Evolutionary conservation across 2,113 vertebrate genomes (phyloP).

Genomic region (Pygathrix nemaeus): DNA sequence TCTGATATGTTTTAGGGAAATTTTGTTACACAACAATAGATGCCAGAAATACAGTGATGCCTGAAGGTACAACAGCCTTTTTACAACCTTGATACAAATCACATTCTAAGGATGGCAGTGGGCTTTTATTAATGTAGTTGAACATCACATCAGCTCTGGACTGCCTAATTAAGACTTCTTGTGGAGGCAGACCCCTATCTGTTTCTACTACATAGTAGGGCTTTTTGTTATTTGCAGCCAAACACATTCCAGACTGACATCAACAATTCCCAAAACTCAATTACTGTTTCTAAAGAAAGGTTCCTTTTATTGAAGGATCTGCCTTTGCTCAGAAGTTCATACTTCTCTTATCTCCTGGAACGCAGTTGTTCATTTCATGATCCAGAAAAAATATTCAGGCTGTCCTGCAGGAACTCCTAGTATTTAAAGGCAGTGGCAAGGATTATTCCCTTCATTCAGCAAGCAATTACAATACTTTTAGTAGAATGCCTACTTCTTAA

Average conservation of each 20-base stretch:
- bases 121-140: background rate
- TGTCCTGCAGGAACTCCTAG: background rate
- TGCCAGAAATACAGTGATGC: background rate
- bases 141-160: background rate
- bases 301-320: constrained; percentile 44
- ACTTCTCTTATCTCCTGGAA: constrained; percentile 55
- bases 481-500: constrained; percentile 39
- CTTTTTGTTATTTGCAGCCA: constrained; percentile 25
- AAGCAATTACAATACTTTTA: background rate
- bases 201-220: background rate
- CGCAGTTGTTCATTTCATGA: constrained; percentile 35
- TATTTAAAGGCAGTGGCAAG: constrained; percentile 20
- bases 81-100: background rate
- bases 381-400: constrained; percentile 15
- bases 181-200: background rate
- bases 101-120: background rate
- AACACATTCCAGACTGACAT: constrained; percentile 48
- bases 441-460: background rate
- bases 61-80: background rate
- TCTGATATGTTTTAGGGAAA: background rate
- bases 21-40: constrained; percentile 23
- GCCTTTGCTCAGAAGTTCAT: background rate
- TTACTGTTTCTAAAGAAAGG: constrained; percentile 25
- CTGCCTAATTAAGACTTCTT: constrained; percentile 14
- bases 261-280: background rate